A percentile compares a stretch with the other conserved stretches of the same genome.
Evolutionary conservation across 2,797 vertebrate species (phyloP).

Genomic region (Rhinatrema bivittatum): DNA sequence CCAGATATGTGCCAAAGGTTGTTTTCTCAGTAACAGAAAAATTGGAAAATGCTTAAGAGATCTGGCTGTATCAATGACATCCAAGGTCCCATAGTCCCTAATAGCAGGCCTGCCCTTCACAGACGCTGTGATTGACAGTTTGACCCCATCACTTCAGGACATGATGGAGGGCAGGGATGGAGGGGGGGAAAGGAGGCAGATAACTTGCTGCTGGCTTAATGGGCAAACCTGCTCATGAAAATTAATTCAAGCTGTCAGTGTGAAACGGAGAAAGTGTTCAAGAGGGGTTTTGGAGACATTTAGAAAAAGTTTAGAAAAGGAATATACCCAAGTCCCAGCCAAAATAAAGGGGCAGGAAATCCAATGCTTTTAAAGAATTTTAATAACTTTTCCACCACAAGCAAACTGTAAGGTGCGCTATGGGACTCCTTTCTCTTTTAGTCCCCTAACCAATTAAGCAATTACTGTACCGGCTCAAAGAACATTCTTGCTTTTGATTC

Average conservation of each 20-base stretch:
- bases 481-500: not conserved
- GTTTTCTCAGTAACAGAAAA: slow-evolving; percentile 3
- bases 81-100: slow-evolving; percentile 10
- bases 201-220: slow-evolving; percentile 24
- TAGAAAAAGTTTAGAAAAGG: slow-evolving; percentile 1
- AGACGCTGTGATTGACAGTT: slow-evolving; percentile 19
- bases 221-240: slow-evolving; percentile 31
- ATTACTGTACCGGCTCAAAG: not conserved
- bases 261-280: slow-evolving; percentile 40
- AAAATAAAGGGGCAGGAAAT: slow-evolving; percentile 10
- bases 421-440: not conserved
- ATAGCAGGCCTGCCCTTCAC: slow-evolving; percentile 25
- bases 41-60: not conserved
- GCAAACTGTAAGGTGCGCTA: slow-evolving; percentile 8
- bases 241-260: slow-evolving; percentile 42
- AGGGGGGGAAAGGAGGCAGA: not conserved
- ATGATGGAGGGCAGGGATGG: slow-evolving; percentile 14
- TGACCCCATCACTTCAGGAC: slow-evolving; percentile 33
- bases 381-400: not conserved
- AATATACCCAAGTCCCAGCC: too few species aligned
- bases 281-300: slow-evolving; percentile 22
- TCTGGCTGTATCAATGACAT: slow-evolving; percentile 22
- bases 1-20: slow-evolving; percentile 17
- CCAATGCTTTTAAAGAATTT: slow-evolving; percentile 13
- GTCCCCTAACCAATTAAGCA: not conserved